Percentiles rank a stretch among this genome's conserved stretches.
These are phyloP conservation scores for Hemicentrotus pulcherrimus DNA, from an alignment of 35 echinoderm and acorn worm genomes.

Conservation along the genomic window DNA sequence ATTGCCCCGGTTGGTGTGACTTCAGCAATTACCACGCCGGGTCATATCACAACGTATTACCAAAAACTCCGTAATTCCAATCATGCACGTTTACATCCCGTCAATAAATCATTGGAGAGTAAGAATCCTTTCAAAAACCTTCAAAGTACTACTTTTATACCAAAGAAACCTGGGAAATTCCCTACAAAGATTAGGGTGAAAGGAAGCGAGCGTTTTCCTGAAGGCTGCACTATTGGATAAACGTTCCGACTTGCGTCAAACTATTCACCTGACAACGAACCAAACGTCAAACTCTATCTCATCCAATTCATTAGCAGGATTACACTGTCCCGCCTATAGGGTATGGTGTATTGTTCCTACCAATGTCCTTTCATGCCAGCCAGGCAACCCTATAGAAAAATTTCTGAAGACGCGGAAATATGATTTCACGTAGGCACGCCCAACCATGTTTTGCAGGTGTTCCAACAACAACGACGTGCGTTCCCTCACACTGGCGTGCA, in stretches of 20 bases:
- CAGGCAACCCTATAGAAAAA: background rate
- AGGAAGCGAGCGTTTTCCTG: background rate
- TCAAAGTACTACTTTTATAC: background rate
- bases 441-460: conserved; percentile 5
- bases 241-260: background rate
- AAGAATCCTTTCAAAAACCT: background rate
- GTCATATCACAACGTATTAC: too few species aligned
- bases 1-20: too few species aligned
- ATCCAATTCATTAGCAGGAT: background rate
- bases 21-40: too few species aligned
- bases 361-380: background rate
- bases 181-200: background rate
- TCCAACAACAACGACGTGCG: background rate
- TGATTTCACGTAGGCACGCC: background rate
- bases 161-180: background rate
- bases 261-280: background rate
- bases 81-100: too few species aligned
- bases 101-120: background rate
- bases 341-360: background rate
- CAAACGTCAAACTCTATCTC: background rate
- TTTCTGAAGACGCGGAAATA: background rate
- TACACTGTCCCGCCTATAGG: background rate
- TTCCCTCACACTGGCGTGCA: background rate
- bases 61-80: too few species aligned
- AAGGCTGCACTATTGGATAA: background rate